Evolutionary conservation across 2,797 vertebrate genomes (phyloP), one percentile per base, ranked within the genome.

Genomic region (Setipinna tenuifilis): DNA sequence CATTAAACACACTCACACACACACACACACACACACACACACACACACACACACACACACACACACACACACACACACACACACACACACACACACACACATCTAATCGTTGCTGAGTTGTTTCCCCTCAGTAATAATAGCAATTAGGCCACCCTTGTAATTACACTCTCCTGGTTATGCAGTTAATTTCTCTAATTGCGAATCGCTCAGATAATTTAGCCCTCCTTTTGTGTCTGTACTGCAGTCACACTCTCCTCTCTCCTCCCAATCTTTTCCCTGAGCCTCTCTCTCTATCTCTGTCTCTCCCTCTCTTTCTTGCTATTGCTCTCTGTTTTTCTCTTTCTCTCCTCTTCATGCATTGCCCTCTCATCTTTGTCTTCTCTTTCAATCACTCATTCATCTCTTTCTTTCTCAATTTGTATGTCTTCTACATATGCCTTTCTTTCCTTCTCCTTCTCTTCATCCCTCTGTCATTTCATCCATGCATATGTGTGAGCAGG

Each of bases 151-250:
- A 93, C 92, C 95, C 92, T 94, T 92, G 94, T 96, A 96, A 97
- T 96, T 96, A 96, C 85, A 94, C 94, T 94, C 94, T 96, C 95
- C 96, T 97, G 91, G 90, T 91, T 94, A 95, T 94, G 92, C 95
- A 95, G 95, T 97, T 97, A 97, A 97, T 97, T 96, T 96, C 93
- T 94, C 92, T 96, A 97, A 97, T 97, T 96, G 97, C 95, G 96
- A 95, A 94, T 94, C 92, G 93, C 92, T 94, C 94, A 94, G 95
- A 95, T 96, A 94, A 95, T 96, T 93, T 92, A 90, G 89, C 91
- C 91, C 91, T 90, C 90, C 89, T 87, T 92, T 93, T 94, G 92
- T 93, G 89, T 91, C 90, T 31, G 65, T 31, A 31, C 25, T 71
- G 31, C 31, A 71, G 25, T 71, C 65, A 71, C 65, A 71, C 65